phyloP scores from a whole-genome alignment of 2,888 invertebrate species.

The Brenthis hecate region DNA sequence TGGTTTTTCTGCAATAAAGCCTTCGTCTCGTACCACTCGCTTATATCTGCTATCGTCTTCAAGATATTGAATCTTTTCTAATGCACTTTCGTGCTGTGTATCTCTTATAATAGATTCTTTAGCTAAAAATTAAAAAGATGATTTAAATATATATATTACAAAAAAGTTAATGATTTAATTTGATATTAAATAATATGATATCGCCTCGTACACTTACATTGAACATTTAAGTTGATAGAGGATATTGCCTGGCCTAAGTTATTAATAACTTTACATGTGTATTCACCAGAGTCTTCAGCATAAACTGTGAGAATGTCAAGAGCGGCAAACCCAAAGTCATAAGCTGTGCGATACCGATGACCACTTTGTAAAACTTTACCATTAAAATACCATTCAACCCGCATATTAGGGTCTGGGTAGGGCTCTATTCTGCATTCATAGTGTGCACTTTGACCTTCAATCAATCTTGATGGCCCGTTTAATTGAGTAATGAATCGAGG shows the following conservation, averaged over 20 bases:
- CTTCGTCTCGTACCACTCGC: conserved; percentile 87
- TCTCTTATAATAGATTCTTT: conserved; percentile 93
- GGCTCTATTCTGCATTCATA: conserved; percentile 97
- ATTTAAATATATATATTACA: background rate
- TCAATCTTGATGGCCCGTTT: conserved; percentile 91
- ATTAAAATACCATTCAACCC: conserved; percentile 97
- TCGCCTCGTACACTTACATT: conserved; percentile 83
- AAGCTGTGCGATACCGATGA: conserved; percentile 95
- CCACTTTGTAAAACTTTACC: conserved; percentile 93
- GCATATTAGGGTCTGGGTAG: conserved; percentile 93
- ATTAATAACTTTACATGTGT: conserved; percentile 93
- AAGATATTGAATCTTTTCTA: conserved; percentile 95
- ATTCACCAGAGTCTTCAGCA: conserved; percentile 96
- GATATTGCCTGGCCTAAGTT: conserved; percentile 92
- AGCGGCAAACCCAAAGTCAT: conserved; percentile 98
- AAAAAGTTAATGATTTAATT: background rate
- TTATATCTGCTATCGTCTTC: conserved; percentile 92
- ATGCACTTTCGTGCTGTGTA: conserved; percentile 95
- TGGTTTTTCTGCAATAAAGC: conserved; percentile 90
- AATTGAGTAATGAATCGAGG: conserved; percentile 93
- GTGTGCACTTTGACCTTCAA: conserved; percentile 95
- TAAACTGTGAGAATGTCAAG: conserved; percentile 97
- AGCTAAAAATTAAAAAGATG: conserved; percentile 75
- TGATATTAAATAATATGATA: conserved; percentile 1
- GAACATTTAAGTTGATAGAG: conserved; percentile 90